Evolutionary conservation across 2,888 invertebrate genomes (phyloP), one percentile per base, ranked within the genome.

Genomic region (Caenorhabditis sp.): DNA sequence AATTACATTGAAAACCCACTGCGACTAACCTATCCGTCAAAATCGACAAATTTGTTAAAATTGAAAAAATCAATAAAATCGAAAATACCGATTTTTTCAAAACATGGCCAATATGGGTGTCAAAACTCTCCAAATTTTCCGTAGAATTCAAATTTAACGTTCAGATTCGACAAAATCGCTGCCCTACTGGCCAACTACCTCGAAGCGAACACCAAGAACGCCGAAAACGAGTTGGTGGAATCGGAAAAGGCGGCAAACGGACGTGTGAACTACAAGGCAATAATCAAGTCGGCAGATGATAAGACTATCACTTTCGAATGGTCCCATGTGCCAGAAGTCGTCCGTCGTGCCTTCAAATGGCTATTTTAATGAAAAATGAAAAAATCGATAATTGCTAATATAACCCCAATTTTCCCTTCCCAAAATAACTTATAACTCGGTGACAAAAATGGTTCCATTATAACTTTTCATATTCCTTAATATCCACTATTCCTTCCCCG

Each of bases 231-330:
- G 37, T n/a, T n/a, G n/a, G 81, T 80, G 9, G 68, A 78, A 22
- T 76, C 71, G 13, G 62, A 62, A 3, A 76, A 70, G n/a, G 15
- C 53, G 0, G 80, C 62, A 2, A 68, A 58, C 3, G 74, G 69
- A 60, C 76, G 77, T 64, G 70, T 80, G 26, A 85, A 78, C 56
- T 83, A 85, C 68, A 84, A 85, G 62, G 89, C 89, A 8, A 87
- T 82, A 13, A 86, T 89, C 65, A 82, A 86, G 53, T 84, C 87
- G 8, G 80, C 74, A 26, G 88, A 89, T 71, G 83, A 88, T 67
- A 88, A 88, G 47, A 81, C 83, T 2, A 85, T 89, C 55, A 85
- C 86, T 11, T 89, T 89, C 82, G 88, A 89, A 64, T 89, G 89
- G 89, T 87, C 88, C 3, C 70, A 86, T 11, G 85, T 89, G 53